Base-by-base conservation (phyloP, 2,797 vertebrate genomes). In the Acestrorhynchus altus region DNA sequence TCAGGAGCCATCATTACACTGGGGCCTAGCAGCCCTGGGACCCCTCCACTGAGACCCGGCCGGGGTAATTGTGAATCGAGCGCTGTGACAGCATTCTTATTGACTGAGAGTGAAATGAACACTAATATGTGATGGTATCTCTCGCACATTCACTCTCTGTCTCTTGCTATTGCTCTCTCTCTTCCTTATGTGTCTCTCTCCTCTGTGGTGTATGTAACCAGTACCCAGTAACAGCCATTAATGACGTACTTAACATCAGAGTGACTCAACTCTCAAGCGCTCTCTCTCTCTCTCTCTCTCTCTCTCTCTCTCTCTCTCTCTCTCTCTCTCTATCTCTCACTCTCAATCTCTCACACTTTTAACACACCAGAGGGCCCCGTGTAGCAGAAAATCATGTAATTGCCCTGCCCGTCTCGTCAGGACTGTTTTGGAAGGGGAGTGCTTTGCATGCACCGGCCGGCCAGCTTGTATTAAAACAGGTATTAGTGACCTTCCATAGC, bases 391-490 rank as follows among this genome's bases (percentile, higher is more conserved):
- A 92, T 87, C 59, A 51, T 78, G 18, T 78, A 87, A 89, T 86
- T 91, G 90, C 89, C 85, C 78, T 69, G 87, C 71, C 40, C 40
- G 71, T 87, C 86, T 83, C 87, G 86, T 84, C 83, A 84, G 70
- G 77, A 85, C 86, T 80, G 79, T 82, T 90, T 87, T 72, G 79
- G 75, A 59, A 87, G 77, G 87, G 84, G 76, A 10, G 18, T 2
- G 31, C 59, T 39, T 40, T 39, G 31, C 31, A 18, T 74, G 87
- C 83, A 81, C 86, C 84, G 84, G 84, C 83, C 85, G 83, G 84
- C 85, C 81, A 83, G 84, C 86, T 80, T 83, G 87, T 90, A 87
- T 88, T 90, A 91, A 84, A 88, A 88, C 92, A 87, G 76, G 86
- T 90, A 88, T 88, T 85, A 87, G 86, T 89, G 90, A 92, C 85